These are phyloP conservation scores for Pocillopora verrucosa DNA, from an alignment of 64 coral and sea anemone genomes.

Conservation along the genomic window DNA sequence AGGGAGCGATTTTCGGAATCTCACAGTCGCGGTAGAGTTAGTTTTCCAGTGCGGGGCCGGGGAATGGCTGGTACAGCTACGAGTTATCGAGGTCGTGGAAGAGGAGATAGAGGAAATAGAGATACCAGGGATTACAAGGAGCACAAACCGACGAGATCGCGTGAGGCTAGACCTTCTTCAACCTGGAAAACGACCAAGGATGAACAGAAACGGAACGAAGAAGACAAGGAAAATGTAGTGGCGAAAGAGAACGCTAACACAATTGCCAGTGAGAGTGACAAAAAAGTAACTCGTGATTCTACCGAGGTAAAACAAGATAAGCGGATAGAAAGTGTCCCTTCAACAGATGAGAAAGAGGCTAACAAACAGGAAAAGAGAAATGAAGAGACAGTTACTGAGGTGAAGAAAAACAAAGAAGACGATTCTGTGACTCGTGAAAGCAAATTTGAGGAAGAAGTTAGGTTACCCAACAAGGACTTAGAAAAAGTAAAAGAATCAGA, in stretches of 20 bases:
- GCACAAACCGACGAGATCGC: not conserved
- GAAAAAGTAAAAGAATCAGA: not conserved
- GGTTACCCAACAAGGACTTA: not conserved
- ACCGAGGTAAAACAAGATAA: not conserved
- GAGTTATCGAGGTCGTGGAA: conserved; percentile 77
- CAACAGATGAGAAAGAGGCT: not conserved
- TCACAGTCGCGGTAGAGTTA: conserved; percentile 56
- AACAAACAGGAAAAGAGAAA: not conserved
- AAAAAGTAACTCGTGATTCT: not conserved
- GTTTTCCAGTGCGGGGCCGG: conserved; percentile 68
- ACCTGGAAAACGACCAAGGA: not conserved
- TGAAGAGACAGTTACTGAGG: not conserved
- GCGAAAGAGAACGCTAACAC: not conserved
- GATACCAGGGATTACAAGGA: conserved; percentile 59
- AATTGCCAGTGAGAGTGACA: not conserved
- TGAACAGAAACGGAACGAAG: conserved; percentile 1
- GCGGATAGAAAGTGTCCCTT: not conserved
- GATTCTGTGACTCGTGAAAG: not conserved
- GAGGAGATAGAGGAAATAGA: conserved; percentile 47
- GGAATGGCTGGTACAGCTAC: conserved; percentile 40
- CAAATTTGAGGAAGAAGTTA: conserved; percentile 9
- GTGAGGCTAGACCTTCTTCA: conserved; percentile 16
- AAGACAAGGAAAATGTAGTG: conserved; percentile 26
- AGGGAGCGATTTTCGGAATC: conserved; percentile 27
- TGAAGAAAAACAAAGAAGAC: not conserved